phyloP scores from a whole-genome alignment of 2,797 vertebrate species.

The Psittacula echo region DNA sequence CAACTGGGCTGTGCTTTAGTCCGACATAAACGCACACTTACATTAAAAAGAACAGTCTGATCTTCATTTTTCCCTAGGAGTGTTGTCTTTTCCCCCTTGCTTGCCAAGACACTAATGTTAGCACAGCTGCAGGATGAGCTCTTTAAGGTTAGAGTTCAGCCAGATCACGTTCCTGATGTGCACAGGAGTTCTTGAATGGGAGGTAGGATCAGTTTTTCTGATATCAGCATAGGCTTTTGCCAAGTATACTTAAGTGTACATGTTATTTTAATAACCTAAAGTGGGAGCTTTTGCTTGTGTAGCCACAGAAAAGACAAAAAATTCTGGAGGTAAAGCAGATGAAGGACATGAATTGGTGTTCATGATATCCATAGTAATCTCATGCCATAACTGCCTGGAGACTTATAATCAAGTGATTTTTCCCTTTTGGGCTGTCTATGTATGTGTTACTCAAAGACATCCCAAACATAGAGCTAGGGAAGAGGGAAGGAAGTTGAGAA shows the following conservation, averaged over 20 bases:
- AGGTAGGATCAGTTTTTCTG: not conserved
- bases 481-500: not conserved
- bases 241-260: not conserved
- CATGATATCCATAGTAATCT: not conserved
- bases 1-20: not conserved
- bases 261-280: not conserved
- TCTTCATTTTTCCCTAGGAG: not conserved
- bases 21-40: rapidly evolving
- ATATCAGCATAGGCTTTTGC: not conserved
- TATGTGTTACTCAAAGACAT: not conserved
- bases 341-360: not conserved
- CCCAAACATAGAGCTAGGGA: not conserved
- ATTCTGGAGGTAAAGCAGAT: not conserved
- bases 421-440: not conserved
- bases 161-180: not conserved
- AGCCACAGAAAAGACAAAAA: not conserved
- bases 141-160: not conserved
- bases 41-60: not conserved
- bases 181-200: not conserved
- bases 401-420: not conserved
- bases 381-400: not conserved
- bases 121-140: slow-evolving; percentile 12
- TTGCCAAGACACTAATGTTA: not conserved
- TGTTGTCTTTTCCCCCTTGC: not conserved
- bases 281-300: not conserved